Base-by-base conservation (phyloP, 2,888 invertebrate species). In the Melanophora roralis region DNA sequence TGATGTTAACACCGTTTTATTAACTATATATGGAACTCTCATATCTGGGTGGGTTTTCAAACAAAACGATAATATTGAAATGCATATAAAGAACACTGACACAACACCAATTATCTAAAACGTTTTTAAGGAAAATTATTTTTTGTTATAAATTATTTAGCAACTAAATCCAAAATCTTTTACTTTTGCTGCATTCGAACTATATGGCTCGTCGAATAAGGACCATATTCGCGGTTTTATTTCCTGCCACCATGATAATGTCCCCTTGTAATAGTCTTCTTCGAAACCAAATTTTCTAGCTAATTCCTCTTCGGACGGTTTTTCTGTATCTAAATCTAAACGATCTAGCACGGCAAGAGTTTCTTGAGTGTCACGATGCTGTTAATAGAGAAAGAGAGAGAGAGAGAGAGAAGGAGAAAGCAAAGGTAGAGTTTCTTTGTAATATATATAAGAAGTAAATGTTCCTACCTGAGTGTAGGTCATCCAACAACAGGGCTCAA, bases 401-500 rank as follows among this genome's bases (percentile, higher is more conserved):
- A 36, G 21, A 55, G 1, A 65, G 11, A 16, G 11, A 21, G 27
- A 32, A 27, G n/a, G 3, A 32, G 12, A 53, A n/a, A n/a, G 11
- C 51, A 51, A 51, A 23, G 34, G 34, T 4, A 34, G 34, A 36
- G 2, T 36, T 36, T 36, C 1, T 11, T 1, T 14, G 14, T 14
- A 53, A 27, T 14, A 27, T 8, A 12, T 19, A 14, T 0, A 38
- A 1, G n/a, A n/a, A 38, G 12, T 45, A 40, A 14, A 12, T 16
- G 11, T n/a, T 14, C 19, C 43, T 89, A 96, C 96, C 95, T 95
- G 94, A 78, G 97, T 96, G 86, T 99, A 99, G 8, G 99, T 99
- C 98, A 99, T 99, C 99, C 99, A 99, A 91, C 99, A 99, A 91
- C 99, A 99, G 5, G 99, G 99, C 89, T 99, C 98, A 86, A 99